A percentile compares a stretch with the other conserved stretches of the same genome.
These are phyloP conservation scores for Paramuricea clavata DNA, from an alignment of 92 coral and sea anemone genomes.

Conservation along the genomic window DNA sequence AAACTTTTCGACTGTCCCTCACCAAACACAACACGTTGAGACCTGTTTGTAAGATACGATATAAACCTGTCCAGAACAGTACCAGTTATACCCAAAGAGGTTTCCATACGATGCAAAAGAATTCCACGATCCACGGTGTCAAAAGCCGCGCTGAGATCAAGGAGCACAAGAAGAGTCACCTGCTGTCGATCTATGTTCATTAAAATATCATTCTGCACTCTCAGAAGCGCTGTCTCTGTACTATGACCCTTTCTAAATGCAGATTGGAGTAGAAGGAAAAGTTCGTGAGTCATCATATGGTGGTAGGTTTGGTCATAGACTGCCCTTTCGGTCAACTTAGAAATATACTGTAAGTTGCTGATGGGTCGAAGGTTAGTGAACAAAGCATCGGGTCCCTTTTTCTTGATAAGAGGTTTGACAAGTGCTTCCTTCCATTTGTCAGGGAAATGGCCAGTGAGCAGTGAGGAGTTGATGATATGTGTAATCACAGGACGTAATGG, in stretches of 20 bases:
- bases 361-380: conserved; percentile 43
- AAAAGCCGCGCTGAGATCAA: conserved; percentile 21
- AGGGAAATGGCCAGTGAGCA: background rate
- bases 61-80: conserved; percentile 7
- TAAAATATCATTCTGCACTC: conserved; percentile 15
- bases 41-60: conserved; percentile 32
- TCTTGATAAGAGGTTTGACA: conserved; percentile 6
- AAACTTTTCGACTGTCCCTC: conserved; percentile 15
- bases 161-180: conserved; percentile 1
- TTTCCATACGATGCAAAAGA: background rate
- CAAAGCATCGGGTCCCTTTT: background rate
- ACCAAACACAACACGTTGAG: background rate
- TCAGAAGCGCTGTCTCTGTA: conserved; percentile 36
- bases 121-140: conserved; percentile 7
- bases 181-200: background rate
- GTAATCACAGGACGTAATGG: conserved; percentile 12
- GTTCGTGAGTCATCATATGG: background rate
- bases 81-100: background rate
- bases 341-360: conserved; percentile 32
- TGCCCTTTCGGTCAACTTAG: conserved; percentile 49
- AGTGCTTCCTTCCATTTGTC: background rate
- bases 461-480: background rate
- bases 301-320: background rate
- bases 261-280: conserved; percentile 13
- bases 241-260: conserved; percentile 16